phyloP scores from a whole-genome alignment of 2,797 vertebrate species.

The Tapirus indicus region DNA sequence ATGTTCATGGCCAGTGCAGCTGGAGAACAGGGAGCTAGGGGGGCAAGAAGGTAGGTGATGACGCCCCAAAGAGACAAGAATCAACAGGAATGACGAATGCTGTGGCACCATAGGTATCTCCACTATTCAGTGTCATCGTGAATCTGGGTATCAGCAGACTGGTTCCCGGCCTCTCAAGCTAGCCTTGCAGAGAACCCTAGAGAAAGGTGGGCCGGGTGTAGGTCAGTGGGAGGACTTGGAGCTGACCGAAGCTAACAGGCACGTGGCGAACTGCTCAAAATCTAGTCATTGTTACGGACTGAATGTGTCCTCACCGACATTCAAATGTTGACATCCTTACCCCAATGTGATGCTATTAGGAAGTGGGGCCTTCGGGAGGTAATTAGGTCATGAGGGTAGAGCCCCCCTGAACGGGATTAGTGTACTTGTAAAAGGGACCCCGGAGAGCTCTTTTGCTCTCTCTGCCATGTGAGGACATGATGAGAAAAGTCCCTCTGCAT shows the following conservation, averaged over 20 bases:
- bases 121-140: background rate
- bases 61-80: background rate
- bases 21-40: background rate
- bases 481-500: background rate
- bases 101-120: accelerated
- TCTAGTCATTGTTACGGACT: background rate
- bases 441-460: background rate
- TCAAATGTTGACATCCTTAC: background rate
- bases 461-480: background rate
- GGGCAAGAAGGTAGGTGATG: background rate
- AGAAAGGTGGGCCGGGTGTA: background rate
- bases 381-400: background rate
- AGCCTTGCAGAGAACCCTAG: background rate
- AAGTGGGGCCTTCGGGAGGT: background rate
- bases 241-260: background rate
- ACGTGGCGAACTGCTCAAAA: background rate
- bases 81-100: background rate
- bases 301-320: background rate
- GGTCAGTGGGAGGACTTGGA: background rate
- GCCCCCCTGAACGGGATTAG: background rate
- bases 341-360: background rate
- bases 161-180: background rate
- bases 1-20: background rate
- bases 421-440: background rate
- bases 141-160: accelerated